Evolutionary conservation across 2,113 vertebrate genomes (phyloP).

Genomic region (Lepisosteus oculatus): DNA sequence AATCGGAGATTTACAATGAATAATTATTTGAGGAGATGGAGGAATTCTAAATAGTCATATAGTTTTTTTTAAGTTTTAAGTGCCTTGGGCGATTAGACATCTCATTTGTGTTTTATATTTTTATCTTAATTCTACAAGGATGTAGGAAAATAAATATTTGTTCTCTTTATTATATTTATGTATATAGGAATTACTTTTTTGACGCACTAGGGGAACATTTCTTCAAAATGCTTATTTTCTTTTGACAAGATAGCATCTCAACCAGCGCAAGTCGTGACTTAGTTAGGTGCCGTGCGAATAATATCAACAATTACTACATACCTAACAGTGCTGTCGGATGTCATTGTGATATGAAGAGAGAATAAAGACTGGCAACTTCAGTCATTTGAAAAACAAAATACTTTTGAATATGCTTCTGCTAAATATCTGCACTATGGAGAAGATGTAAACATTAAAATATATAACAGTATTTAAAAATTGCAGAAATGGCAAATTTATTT

Average conservation of each 20-base stretch:
- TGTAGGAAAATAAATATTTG: slow-evolving; percentile 56
- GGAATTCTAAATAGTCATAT: too few relatives aligned
- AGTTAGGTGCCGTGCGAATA: slow-evolving; percentile 32
- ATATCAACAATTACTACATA: slow-evolving; percentile 20
- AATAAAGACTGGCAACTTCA: neutral
- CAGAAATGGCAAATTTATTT: too few relatives aligned
- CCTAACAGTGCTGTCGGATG: slow-evolving; percentile 24
- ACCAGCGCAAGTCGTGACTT: slow-evolving; percentile 25
- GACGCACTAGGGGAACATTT: slow-evolving; percentile 42
- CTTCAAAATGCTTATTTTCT: slow-evolving; percentile 44
- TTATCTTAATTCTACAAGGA: slow-evolving; percentile 19
- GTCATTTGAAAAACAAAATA: too few relatives aligned
- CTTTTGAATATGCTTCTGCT: too few relatives aligned
- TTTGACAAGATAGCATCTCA: slow-evolving; percentile 49
- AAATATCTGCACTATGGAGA: too few relatives aligned
- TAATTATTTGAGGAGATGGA: too few relatives aligned
- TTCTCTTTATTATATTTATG: slow-evolving; percentile 47
- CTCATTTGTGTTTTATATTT: neutral
- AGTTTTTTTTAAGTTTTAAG: too few relatives aligned
- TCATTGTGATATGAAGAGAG: slow-evolving; percentile 6
- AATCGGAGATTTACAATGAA: too few relatives aligned
- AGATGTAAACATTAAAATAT: too few relatives aligned
- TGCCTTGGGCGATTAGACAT: too few relatives aligned
- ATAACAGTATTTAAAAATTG: too few relatives aligned
- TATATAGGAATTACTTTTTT: slow-evolving; percentile 39